Evolutionary conservation across 2,797 vertebrate genomes (phyloP).

Genomic region (Chiloscyllium punctatum): DNA sequence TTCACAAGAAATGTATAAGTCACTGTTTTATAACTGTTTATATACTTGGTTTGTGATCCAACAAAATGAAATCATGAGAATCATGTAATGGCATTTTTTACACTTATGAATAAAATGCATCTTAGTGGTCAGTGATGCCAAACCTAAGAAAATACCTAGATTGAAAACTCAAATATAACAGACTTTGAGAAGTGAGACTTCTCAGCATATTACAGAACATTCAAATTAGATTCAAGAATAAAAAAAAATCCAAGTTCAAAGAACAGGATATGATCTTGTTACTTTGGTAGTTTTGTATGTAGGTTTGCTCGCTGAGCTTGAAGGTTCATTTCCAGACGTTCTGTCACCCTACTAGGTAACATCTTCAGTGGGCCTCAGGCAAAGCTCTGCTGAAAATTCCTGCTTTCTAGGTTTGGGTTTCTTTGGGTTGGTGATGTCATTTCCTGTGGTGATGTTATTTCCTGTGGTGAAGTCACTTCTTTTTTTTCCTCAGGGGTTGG

Average conservation of each 20-base stretch:
- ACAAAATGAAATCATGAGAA: neutral
- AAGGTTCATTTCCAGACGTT: too few relatives aligned
- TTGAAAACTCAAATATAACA: neutral
- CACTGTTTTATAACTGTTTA: neutral
- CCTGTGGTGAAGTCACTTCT: too few relatives aligned
- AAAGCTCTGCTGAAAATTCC: too few relatives aligned
- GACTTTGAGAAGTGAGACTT: neutral
- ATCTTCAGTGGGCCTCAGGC: too few relatives aligned
- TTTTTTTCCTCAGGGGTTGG: too few relatives aligned
- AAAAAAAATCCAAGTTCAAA: neutral
- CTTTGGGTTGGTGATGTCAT: neutral
- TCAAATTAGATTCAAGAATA: neutral
- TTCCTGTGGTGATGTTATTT: neutral
- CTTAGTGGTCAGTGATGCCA: neutral
- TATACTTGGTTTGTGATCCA: neutral
- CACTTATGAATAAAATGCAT: neutral
- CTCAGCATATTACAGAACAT: neutral
- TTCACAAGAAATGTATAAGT: neutral
- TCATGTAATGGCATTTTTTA: neutral
- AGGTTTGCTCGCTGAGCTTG: too few relatives aligned
- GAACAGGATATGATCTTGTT: neutral
- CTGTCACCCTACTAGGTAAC: too few relatives aligned
- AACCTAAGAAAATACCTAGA: neutral
- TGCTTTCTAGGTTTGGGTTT: too few relatives aligned
- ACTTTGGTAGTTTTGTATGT: neutral